These are phyloP conservation scores for Chondrilla cf. caribensis DNA, from an alignment of 37 sponge, comb jelly and placozoan genomes.

Conservation along the genomic window DNA sequence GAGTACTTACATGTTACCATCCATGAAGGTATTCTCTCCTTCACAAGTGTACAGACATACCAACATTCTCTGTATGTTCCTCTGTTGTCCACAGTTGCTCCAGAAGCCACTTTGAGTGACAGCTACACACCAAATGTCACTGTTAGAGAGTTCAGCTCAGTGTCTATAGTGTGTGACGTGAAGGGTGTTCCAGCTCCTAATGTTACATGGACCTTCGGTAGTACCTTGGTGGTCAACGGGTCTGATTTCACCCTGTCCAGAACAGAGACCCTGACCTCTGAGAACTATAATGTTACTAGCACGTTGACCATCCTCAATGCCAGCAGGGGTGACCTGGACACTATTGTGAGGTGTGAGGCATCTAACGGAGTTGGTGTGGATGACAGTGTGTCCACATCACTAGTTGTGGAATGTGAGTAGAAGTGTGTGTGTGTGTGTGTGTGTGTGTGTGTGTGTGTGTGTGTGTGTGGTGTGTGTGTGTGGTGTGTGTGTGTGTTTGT, in stretches of 20 bases:
- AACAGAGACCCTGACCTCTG: neutral
- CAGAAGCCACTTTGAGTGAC: no score
- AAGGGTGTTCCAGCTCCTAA: slow-evolving; percentile 42
- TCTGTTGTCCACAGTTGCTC: no score
- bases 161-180: slow-evolving; percentile 33
- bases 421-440: slow-evolving; percentile 23
- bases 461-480: slow-evolving; percentile 20
- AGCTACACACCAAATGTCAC: no score
- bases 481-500: slow-evolving; percentile 33
- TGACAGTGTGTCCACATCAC: neutral
- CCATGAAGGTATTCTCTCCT: no score
- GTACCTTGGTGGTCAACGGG: neutral
- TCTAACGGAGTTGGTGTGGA: slow-evolving; percentile 24
- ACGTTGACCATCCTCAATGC: neutral
- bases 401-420: neutral
- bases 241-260: neutral
- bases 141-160: slow-evolving; percentile 2
- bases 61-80: no score
- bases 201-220: slow-evolving; percentile 34
- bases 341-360: slow-evolving; percentile 24
- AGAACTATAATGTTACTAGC: neutral
- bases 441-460: slow-evolving; percentile 28
- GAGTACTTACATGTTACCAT: neutral
- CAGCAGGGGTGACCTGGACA: slow-evolving; percentile 16
- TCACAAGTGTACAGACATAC: no score